A percentile compares a stretch with the other conserved stretches of the same genome.
Evolutionary conservation across 2,797 vertebrate genomes (phyloP).

Genomic region (Coreius guichenoti): DNA sequence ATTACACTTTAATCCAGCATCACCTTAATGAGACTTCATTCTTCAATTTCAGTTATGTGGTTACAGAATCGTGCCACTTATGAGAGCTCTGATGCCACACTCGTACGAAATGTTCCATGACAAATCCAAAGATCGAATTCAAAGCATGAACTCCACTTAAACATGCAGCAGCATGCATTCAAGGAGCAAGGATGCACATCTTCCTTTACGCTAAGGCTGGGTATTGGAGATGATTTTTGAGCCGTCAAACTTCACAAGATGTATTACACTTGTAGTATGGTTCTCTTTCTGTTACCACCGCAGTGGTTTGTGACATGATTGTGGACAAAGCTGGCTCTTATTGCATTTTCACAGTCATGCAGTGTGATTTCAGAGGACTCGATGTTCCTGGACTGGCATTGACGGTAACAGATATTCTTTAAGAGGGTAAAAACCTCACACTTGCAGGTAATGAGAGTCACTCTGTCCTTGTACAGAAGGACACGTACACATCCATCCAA

Average conservation of each 20-base stretch:
- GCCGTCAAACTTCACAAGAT: not conserved
- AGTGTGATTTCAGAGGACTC: conserved; percentile 20
- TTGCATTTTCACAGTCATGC: conserved; percentile 2
- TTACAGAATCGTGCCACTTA: not conserved
- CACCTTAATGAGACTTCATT: not conserved
- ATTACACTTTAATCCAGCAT: not conserved
- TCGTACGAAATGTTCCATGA: conserved; percentile 1
- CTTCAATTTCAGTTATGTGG: not conserved
- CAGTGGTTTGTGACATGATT: not conserved
- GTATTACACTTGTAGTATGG: not conserved
- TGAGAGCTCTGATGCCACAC: not conserved
- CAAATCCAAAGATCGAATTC: conserved; percentile 34
- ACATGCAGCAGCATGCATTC: conserved; percentile 4
- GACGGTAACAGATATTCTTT: conserved; percentile 7
- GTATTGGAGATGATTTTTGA: not conserved
- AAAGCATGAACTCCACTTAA: conserved; percentile 7
- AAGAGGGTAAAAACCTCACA: conserved; percentile 22
- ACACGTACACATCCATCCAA: conserved; percentile 1
- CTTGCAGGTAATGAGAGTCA: conserved; percentile 10
- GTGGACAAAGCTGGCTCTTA: not conserved
- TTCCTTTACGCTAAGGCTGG: not conserved
- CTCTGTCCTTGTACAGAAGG: conserved; percentile 18
- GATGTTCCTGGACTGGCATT: conserved; percentile 23
- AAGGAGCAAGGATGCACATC: not conserved
- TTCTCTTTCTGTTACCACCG: not conserved